Base-by-base conservation (phyloP, 2,888 invertebrate species). In the Deladenus siricidicola region DNA sequence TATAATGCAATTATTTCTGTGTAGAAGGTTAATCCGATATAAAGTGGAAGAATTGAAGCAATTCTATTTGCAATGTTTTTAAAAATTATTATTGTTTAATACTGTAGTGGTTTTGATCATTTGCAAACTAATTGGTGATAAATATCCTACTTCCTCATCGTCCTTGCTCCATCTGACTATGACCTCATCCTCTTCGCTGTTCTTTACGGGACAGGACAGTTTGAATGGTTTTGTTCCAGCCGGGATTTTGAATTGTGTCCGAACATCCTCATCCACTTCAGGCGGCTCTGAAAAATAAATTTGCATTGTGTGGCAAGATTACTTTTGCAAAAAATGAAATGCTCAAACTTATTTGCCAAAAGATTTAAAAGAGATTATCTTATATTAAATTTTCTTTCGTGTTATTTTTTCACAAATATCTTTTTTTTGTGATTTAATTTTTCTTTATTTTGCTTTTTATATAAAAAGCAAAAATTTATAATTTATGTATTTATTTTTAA, bases 81-180 rank as follows among this genome's bases (percentile, higher is more conserved):
- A 42, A 42, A 42, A 17, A 10, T 42, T 52, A 17, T 52, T 30
- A 19, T 19, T 52, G 24, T n/a, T n/a, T n/a, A n/a, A n/a, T n/a
- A n/a, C n/a, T n/a, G n/a, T n/a, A n/a, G n/a, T n/a, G n/a, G n/a
- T n/a, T n/a, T n/a, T n/a, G n/a, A n/a, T n/a, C n/a, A n/a, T n/a
- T n/a, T n/a, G n/a, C n/a, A n/a, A n/a, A n/a, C n/a, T n/a, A n/a
- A n/a, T n/a, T n/a, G n/a, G n/a, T n/a, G n/a, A n/a, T n/a, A n/a
- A n/a, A n/a, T n/a, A n/a, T n/a, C n/a, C n/a, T 43, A 70, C 70
- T 67, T 70, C 66, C 53, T 74, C 74, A 17, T 71, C 74, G 57
- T 76, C 73, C 55, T 74, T 74, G 51, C 64, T 69, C 76, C 76
- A 76, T 60, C 70, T 67, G 39, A 76, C 66, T 66, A 76, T 76